Base-by-base conservation (phyloP, 2,888 invertebrate genomes). In the Eupithecia dodoneata region DNA sequence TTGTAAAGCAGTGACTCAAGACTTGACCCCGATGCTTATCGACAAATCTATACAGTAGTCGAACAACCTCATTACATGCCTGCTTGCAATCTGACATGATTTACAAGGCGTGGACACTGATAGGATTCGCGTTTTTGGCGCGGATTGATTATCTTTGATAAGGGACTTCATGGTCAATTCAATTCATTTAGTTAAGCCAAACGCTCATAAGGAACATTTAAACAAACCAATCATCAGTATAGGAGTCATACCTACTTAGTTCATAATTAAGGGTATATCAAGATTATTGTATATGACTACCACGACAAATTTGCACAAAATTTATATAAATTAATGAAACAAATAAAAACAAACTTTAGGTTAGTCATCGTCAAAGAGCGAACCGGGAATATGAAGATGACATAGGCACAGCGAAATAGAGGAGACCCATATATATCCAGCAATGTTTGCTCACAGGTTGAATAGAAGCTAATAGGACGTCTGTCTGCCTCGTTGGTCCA, bases 21-120 rank as follows among this genome's bases (percentile, higher is more conserved):
- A 63, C 18, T 15, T 71, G 73, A 10, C 73, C 77, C 73, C 49
- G 44, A 70, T 75, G 52, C 52, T 65, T 73, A 78, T 75, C 78
- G 66, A 73, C 18, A 71, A 42, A 73, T 78, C 73, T 67, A 75
- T 52, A 78, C 78, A 75, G 78, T 67, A 73, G 78, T 45, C 71
- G 41, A 75, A 73, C 71, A 74, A 74, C 3, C 66, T 77, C 69
- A 65, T 77, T 77, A 69, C 63, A 63, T 18, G 72, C 18, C 52
- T 65, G 69, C 55, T 55, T 52, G 71, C 49, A 55, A 77, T 74
- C 74, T 74, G 6, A 66, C 66, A 66, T 66, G 15, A 66, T 66
- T 66, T 66, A 42, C 66, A 42, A 66, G 42, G 6, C 5, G 15
- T 13, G 15, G 42, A 15, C 66, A 66, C 13, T 66, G 66, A 66